Conservation (phyloP, 2,797 vertebrate species). For the Gymnodraco acuticeps region DNA sequence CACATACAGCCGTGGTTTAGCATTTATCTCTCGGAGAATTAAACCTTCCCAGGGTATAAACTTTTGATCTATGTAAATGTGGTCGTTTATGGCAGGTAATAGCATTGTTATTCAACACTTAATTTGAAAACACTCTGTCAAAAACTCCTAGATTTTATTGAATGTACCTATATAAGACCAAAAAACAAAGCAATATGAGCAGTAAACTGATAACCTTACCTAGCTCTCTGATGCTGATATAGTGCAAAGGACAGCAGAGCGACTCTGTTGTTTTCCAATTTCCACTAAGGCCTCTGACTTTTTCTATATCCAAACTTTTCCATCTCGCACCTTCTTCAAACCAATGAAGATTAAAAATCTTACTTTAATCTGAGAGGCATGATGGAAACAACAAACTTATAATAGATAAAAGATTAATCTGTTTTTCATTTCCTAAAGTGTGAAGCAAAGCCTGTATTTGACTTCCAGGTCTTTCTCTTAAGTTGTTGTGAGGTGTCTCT, state of each 20-base stretch:
- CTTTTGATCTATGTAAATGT: constrained; percentile 49
- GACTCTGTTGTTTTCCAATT: constrained; percentile 50
- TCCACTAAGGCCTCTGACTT: constrained; percentile 26
- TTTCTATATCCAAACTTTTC: constrained; percentile 43
- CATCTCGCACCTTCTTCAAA: constrained; percentile 32
- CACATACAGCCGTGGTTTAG: constrained; percentile 40
- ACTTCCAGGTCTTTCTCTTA: constrained; percentile 49
- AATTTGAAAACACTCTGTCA: constrained; percentile 30
- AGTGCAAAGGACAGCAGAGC: constrained; percentile 22
- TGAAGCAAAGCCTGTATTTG: constrained; percentile 49
- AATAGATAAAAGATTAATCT: constrained; percentile 8
- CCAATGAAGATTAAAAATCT: constrained; percentile 35
- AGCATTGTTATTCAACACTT: constrained; percentile 34
- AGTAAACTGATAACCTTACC: constrained; percentile 41
- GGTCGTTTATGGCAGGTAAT: constrained; percentile 38
- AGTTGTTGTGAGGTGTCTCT: constrained; percentile 56
- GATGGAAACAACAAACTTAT: constrained; percentile 42
- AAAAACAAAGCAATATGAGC: constrained; percentile 30
- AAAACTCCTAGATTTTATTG: constrained; percentile 11
- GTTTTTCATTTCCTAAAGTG: constrained; percentile 26
- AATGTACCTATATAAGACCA: constrained; percentile 7
- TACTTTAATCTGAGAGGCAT: constrained; percentile 28
- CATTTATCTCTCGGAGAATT: constrained; percentile 39
- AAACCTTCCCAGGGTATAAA: constrained; percentile 26
- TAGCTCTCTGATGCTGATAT: constrained; percentile 7